Base-by-base conservation (phyloP, 1,140 invertebrate species). In the Pomacea maculata region DNA sequence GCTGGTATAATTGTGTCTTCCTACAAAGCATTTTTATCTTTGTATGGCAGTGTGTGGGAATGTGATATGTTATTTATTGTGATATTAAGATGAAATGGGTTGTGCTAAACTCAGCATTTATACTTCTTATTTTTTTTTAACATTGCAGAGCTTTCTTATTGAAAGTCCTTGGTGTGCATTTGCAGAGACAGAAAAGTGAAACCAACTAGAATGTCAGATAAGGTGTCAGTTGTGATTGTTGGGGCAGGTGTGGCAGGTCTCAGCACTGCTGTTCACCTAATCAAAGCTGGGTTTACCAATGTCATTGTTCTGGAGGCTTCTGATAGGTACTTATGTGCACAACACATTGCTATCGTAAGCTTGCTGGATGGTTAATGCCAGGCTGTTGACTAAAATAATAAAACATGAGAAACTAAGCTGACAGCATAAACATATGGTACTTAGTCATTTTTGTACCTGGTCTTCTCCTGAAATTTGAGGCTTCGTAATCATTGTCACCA, bases 181-280 rank as follows among this genome's bases (percentile, higher is more conserved):
- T 61, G 57, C 57, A 61, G 57, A 61, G 15, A 2, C 57, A 61
- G 15, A 4, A 45, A 45, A 6, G 11, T 11, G 15, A 9, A 4
- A 11, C 4, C 4, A 9, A 61, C 57, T 8, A 61, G 57, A 17
- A 61, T 61, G 57, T 61, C 57, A 61, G 11, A 70, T 4, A 11
- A 12, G 21, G 75, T 70, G 34, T 70, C 65, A 63, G 45, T 84
- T 12, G 76, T 83, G 25, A 74, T 87, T 19, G 73, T 87, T 57
- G 86, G 86, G 65, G 86, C 85, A 0, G 86, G 86, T 3, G 75
- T 83, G 14, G 82, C 86, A 29, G 86, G 86, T 9, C 55, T 87
- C 7, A 86, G 85, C 21, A 85, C 86, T 21, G 85, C 86, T 52
- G 57, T 80, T 25, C 80, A 80, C n/a, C 81, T 87, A 10, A 7